phyloP scores from a whole-genome alignment of 2,113 vertebrate genomes.

The Mustela lutreola region DNA sequence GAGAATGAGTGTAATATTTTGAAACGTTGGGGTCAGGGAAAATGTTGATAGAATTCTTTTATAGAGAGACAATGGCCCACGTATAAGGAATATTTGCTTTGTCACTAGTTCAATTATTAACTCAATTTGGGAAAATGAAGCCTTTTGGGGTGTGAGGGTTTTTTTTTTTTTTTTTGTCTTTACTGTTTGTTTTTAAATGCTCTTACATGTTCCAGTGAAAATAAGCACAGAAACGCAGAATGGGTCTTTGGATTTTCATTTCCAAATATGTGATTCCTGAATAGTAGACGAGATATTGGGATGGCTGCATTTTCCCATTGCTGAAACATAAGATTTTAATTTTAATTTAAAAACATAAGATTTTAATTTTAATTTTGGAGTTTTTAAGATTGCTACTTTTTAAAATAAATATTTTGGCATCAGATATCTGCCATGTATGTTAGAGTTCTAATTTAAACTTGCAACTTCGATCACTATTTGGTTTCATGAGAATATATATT shows the following conservation, averaged over 20 bases:
- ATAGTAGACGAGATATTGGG: neutral
- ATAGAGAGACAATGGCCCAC: neutral
- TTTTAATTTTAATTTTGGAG: neutral
- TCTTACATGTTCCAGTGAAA: neutral
- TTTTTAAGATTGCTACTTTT: neutral
- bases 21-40: neutral
- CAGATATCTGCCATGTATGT: neutral
- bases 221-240: neutral
- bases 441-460: neutral
- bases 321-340: neutral
- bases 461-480: neutral
- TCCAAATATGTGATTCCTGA: neutral
- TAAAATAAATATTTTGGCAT: neutral
- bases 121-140: neutral
- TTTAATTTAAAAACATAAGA: neutral
- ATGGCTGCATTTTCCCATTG: neutral
- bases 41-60: neutral
- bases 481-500: neutral
- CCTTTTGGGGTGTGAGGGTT: accelerated
- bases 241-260: neutral
- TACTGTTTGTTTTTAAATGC: neutral
- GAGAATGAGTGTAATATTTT: neutral
- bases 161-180: neutral
- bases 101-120: neutral
- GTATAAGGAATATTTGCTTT: neutral